phyloP scores from a whole-genome alignment of 2,888 invertebrate genomes.

The Philaethria dido region DNA sequence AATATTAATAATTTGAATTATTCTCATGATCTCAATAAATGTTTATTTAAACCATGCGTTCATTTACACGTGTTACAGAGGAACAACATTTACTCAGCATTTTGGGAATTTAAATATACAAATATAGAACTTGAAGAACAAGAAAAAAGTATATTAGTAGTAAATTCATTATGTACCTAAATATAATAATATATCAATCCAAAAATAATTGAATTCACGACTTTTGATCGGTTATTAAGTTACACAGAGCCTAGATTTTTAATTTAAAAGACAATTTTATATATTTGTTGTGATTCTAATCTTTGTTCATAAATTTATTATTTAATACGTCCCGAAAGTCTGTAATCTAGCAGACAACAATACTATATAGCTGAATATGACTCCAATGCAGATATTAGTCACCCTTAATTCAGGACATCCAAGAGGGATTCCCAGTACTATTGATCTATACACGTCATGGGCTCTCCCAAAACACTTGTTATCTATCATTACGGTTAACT shows the following conservation, averaged over 20 bases:
- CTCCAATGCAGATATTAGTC: slow-evolving; percentile 49
- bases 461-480: slow-evolving; percentile 44
- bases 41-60: slow-evolving; percentile 4
- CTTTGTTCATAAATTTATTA: neutral
- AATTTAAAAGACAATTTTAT: too few species aligned
- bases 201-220: too few species aligned
- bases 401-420: slow-evolving; percentile 45
- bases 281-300: too few species aligned
- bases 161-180: too few species aligned
- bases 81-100: neutral
- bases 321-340: neutral
- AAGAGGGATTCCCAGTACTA: slow-evolving; percentile 59
- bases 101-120: neutral
- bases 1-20: neutral
- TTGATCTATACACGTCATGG: slow-evolving; percentile 62
- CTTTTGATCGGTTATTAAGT: too few species aligned
- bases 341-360: slow-evolving; percentile 26
- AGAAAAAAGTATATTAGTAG: too few species aligned
- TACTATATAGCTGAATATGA: slow-evolving; percentile 38
- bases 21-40: neutral
- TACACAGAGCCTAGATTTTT: too few species aligned
- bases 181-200: too few species aligned
- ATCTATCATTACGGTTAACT: neutral
- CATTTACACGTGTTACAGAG: neutral
- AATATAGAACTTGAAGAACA: neutral